Base-by-base conservation (phyloP, 1,140 invertebrate genomes). In the Andrena cerasifolii region DNA sequence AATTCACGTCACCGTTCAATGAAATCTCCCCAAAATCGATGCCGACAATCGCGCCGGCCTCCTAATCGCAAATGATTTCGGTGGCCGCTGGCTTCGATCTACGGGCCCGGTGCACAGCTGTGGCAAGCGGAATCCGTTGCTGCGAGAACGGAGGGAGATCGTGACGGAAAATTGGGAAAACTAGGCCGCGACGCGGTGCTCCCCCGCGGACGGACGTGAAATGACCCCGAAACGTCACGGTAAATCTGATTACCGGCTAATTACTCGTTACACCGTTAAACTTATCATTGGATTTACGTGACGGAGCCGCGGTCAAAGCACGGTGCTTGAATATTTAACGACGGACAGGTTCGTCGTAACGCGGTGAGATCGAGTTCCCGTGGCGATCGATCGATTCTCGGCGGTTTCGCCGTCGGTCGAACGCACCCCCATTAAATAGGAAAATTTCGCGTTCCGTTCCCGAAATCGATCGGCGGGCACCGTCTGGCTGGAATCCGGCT, bases 221-320 rank as follows among this genome's bases (percentile, higher is more conserved):
- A 18, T 47, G 73, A 56, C 73, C 61, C 62, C 73, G 40, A 75
- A 75, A 75, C 51, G 62, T 67, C 51, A 40, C 61, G 49, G 28
- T 58, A 28, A 76, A 76, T 76, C 73, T 21, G 51, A 76, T 76
- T 68, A 76, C 5, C 8, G 5, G 65, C 63, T 76, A 76, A 76
- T 76, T 76, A 68, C 63, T 67, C 53, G 51, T 58, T 75, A 58
- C 73, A 36, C 40, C 16, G 53, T 59, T 67, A 68, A 76, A 76
- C 73, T 76, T 66, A 66, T 74, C 73, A 56, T 58, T 58, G 51
- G 73, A 75, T 66, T 75, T 73, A 53, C 47, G 70, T 16, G 49
- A 65, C 72, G 49, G 18, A 33, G 36, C 14, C 36, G 26, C 51
- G 16, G 54, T 59, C 68, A n/a, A 47, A 47, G 14, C 45, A 43